Evolutionary conservation across 1,140 invertebrate species (phyloP).

Genomic region (Ridgeia piscesae): DNA sequence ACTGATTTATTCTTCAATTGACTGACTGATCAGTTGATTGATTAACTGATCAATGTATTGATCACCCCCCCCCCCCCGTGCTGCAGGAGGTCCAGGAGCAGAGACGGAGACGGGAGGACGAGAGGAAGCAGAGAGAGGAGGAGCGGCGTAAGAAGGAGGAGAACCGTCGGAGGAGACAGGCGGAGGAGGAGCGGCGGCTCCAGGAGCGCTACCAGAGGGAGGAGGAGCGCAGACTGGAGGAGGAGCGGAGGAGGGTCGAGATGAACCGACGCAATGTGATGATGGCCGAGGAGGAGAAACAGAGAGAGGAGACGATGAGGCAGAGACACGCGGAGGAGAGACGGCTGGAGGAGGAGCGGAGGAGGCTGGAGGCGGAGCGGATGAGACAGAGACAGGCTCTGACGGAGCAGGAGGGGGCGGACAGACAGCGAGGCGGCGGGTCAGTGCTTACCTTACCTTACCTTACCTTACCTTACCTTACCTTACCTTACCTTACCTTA

Average conservation of each 20-base stretch:
- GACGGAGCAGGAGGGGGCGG: conserved; percentile 44
- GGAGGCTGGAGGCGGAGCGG: conserved; percentile 47
- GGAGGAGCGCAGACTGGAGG: conserved; percentile 82
- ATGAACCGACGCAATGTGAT: conserved; percentile 64
- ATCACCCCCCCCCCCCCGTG: too few relatives aligned
- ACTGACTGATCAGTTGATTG: conserved; percentile 20
- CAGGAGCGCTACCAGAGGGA: conserved; percentile 83
- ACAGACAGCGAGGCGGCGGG: neutral
- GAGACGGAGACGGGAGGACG: neutral
- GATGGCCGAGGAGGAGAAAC: conserved; percentile 59
- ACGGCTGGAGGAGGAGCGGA: neutral
- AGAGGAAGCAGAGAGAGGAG: conserved; percentile 49
- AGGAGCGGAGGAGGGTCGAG: conserved; percentile 87
- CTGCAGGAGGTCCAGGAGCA: neutral
- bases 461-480: too few relatives aligned
- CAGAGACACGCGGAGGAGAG: neutral
- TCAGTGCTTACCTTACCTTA: neutral
- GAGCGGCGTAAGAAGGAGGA: conserved; percentile 65
- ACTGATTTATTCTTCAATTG: too few relatives aligned
- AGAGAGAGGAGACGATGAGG: neutral
- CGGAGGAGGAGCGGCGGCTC: conserved; percentile 74
- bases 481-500: too few relatives aligned
- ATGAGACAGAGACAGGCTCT: conserved; percentile 58
- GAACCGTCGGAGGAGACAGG: conserved; percentile 61
- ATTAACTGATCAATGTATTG: too few relatives aligned